Percentiles rank a stretch among this genome's conserved stretches.
These are phyloP conservation scores for Cataglyphis rosenhaueri DNA, from an alignment of 2,888 invertebrate genomes.

Conservation along the genomic window DNA sequence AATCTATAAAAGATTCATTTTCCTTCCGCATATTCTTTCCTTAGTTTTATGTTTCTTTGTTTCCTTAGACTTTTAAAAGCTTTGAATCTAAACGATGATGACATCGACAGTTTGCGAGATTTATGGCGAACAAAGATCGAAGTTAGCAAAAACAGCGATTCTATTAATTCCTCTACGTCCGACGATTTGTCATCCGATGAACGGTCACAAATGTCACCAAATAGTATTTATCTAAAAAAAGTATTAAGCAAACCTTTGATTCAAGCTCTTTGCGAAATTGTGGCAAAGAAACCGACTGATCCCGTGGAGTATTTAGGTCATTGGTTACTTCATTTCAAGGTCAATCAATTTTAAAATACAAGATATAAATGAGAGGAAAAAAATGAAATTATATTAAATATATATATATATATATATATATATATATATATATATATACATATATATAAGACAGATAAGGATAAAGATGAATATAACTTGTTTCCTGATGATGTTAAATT, in stretches of 20 bases:
- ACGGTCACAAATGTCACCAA: constrained; percentile 46
- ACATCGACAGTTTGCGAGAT: constrained; percentile 40
- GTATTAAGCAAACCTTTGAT: constrained; percentile 68
- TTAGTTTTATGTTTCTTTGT: not conserved
- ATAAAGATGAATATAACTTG: not conserved
- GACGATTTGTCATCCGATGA: constrained; percentile 33
- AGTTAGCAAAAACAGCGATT: constrained; percentile 12
- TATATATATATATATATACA: not conserved
- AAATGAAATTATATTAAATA: not conserved
- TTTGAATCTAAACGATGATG: constrained; percentile 41
- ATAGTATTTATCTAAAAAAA: constrained; percentile 68
- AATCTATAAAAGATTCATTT: not conserved
- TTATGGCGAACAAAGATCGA: constrained; percentile 41
- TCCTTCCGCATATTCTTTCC: not conserved
- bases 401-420: not conserved
- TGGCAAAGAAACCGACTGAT: constrained; percentile 75
- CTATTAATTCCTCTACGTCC: constrained; percentile 33
- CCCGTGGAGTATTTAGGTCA: constrained; percentile 81
- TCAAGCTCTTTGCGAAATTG: constrained; percentile 76
- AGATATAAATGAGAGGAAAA: not conserved
- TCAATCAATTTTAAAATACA: constrained; percentile 39
- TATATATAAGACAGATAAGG: not conserved
- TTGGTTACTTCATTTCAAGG: constrained; percentile 80
- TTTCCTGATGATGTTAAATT: not conserved
- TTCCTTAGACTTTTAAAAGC: constrained; percentile 54